These are phyloP conservation scores for Tamias sibiricus DNA, from an alignment of 2,113 vertebrate genomes.

Conservation along the genomic window DNA sequence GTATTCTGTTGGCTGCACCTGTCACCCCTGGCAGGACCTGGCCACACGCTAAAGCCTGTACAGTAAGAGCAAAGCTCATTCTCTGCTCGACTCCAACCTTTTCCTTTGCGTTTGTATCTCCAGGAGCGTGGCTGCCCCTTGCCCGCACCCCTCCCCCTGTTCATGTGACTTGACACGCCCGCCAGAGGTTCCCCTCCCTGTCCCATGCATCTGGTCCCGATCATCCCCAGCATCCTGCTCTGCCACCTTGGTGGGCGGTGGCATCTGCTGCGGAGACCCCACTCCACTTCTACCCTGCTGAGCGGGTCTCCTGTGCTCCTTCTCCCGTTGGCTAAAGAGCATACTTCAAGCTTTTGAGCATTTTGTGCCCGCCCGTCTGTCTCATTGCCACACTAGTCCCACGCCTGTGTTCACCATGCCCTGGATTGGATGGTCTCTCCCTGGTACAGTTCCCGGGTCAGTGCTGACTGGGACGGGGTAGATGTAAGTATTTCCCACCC, in stretches of 20 bases:
- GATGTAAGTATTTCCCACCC: background rate
- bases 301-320: background rate
- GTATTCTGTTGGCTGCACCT: background rate
- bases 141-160: too few species aligned
- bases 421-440: background rate
- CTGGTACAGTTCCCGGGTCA: background rate
- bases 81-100: background rate
- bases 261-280: background rate
- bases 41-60: background rate
- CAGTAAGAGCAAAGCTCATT: background rate
- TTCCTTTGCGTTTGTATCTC: background rate
- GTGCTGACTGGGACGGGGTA: rapidly evolving
- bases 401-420: background rate
- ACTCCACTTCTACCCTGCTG: background rate
- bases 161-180: background rate
- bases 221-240: background rate
- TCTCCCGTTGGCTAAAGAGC: background rate
- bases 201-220: background rate
- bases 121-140: background rate
- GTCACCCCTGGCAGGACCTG: background rate
- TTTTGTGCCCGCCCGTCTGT: background rate
- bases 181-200: background rate
- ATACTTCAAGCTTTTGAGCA: background rate
- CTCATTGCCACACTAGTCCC: background rate
- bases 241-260: background rate